Evolutionary conservation across 2,797 vertebrate species (phyloP).

Genomic region (Galaxias olidus): DNA sequence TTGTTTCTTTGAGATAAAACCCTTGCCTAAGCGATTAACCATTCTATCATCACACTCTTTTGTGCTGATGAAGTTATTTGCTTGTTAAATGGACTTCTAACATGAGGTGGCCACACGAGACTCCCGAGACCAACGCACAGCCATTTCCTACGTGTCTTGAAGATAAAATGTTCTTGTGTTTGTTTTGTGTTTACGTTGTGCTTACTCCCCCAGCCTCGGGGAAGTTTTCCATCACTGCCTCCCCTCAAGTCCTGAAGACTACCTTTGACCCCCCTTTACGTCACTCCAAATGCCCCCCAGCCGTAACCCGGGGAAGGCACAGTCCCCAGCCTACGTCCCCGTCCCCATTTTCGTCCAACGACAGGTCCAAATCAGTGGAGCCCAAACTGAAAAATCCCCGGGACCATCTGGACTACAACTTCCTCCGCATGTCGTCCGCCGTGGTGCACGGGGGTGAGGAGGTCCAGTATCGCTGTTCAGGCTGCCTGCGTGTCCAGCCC

Average conservation of each 20-base stretch:
- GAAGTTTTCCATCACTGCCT: background rate
- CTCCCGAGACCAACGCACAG: no score
- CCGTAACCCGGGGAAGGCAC: background rate
- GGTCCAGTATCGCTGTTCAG: slow-evolving; percentile 13
- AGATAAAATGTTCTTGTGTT: background rate
- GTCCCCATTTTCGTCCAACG: background rate
- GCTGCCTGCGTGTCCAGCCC: slow-evolving; percentile 12
- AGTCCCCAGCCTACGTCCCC: background rate
- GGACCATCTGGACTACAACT: slow-evolving; percentile 20
- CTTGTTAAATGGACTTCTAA: slow-evolving; percentile 57
- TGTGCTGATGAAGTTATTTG: slow-evolving; percentile 62
- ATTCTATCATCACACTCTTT: slow-evolving; percentile 60
- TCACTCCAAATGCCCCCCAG: background rate
- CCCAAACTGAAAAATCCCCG: background rate
- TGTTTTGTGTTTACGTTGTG: background rate
- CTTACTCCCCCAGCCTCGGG: background rate
- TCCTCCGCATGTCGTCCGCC: slow-evolving; percentile 9
- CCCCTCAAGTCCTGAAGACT: background rate
- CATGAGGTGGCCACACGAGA: background rate
- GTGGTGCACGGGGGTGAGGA: slow-evolving; percentile 10
- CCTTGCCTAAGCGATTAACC: slow-evolving; percentile 59
- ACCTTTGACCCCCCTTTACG: background rate
- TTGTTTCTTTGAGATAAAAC: slow-evolving; percentile 62
- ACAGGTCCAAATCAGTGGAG: background rate
- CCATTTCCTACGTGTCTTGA: background rate